Evolutionary conservation across 2,113 vertebrate genomes (phyloP).

Genomic region (Daubentonia madagascariensis): DNA sequence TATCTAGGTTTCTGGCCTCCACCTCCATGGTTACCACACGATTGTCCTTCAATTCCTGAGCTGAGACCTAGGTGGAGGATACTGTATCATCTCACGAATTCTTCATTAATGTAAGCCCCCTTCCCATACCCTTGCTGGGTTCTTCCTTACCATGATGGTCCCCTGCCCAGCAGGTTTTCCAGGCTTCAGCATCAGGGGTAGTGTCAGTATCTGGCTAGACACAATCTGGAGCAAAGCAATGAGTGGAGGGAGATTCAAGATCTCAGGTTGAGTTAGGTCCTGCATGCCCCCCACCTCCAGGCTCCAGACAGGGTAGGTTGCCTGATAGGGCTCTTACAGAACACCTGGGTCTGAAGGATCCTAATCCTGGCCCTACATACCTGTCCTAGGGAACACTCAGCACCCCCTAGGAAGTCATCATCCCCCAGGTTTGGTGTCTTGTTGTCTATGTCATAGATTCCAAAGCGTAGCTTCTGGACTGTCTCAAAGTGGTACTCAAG

Average conservation of each 20-base stretch:
- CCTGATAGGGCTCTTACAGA: not conserved
- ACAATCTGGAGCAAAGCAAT: conserved; percentile 86
- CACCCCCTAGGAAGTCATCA: conserved; percentile 93
- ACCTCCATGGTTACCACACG: conserved; percentile 88
- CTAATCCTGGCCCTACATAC: conserved; percentile 75
- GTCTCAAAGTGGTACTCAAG: conserved; percentile 94
- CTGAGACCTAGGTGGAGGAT: conserved; percentile 84
- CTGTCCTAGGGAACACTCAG: conserved; percentile 93
- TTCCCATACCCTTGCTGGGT: not conserved
- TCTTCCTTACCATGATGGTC: conserved; percentile 85
- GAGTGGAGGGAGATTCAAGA: not conserved
- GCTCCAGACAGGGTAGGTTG: not conserved
- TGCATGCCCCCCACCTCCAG: not conserved
- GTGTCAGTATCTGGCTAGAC: conserved; percentile 88
- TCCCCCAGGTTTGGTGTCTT: conserved; percentile 87
- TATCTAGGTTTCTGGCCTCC: conserved; percentile 93
- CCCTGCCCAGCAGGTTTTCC: conserved; percentile 94
- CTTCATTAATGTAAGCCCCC: not conserved
- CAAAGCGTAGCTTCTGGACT: conserved; percentile 92
- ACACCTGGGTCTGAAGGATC: not conserved
- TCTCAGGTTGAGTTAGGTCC: not conserved
- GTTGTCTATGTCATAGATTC: conserved; percentile 94
- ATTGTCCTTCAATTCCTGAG: conserved; percentile 93
- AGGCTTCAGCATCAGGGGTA: conserved; percentile 91
- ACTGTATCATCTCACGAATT: conserved; percentile 10